phyloP scores from a whole-genome alignment of 1,140 invertebrate species.

The Atopsyche davidsoni region DNA sequence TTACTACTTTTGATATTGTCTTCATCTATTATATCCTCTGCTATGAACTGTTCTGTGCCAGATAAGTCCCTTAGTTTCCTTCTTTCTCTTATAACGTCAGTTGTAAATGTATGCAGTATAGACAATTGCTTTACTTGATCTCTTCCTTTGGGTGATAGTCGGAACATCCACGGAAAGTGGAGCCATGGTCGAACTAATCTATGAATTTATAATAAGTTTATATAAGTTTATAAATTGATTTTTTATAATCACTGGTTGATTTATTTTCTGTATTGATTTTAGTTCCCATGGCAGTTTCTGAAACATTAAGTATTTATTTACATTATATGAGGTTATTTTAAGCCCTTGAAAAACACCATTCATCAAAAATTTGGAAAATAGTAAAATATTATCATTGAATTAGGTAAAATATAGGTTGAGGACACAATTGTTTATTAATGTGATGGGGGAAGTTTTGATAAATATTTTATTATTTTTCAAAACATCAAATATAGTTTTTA shows the following conservation, averaged over 20 bases:
- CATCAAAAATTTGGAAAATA: too few species aligned
- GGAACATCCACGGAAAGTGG: constrained; percentile 32
- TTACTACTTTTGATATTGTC: constrained; percentile 20
- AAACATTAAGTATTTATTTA: too few species aligned
- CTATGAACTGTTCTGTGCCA: not conserved
- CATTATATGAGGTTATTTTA: too few species aligned
- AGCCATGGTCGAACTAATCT: constrained; percentile 38
- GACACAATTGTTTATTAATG: not conserved
- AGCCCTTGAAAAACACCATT: too few species aligned
- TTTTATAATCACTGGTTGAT: constrained; percentile 34
- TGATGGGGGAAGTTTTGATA: not conserved
- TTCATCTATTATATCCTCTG: constrained; percentile 12
- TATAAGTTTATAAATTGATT: constrained; percentile 38
- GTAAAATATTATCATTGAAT: not conserved
- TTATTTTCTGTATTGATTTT: constrained; percentile 31
- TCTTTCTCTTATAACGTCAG: constrained; percentile 35
- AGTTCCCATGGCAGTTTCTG: constrained; percentile 39
- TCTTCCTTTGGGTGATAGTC: constrained; percentile 26
- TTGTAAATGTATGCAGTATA: constrained; percentile 34
- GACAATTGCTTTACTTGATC: constrained; percentile 32
- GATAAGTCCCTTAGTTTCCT: constrained; percentile 2
- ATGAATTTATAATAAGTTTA: constrained; percentile 35
- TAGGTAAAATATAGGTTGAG: not conserved
- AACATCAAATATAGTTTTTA: too few species aligned
- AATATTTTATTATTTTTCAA: not conserved